Evolutionary conservation across 2,113 vertebrate genomes (phyloP).

Genomic region (Rallus limicola): DNA sequence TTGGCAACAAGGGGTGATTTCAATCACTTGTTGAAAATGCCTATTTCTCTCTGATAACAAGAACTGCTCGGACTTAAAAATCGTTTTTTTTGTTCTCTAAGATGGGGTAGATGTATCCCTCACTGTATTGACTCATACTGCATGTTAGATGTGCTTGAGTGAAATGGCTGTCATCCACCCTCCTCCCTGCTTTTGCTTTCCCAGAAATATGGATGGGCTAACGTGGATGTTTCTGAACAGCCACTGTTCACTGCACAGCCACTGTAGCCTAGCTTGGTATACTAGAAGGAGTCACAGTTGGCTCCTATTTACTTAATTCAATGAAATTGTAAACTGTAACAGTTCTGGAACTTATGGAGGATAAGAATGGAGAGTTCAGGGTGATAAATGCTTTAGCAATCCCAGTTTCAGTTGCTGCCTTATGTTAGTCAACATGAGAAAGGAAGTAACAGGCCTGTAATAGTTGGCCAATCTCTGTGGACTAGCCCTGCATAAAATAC

Average conservation of each 20-base stretch:
- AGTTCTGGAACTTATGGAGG: background rate
- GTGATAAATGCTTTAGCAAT: background rate
- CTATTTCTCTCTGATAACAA: background rate
- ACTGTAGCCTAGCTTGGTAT: background rate
- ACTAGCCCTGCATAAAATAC: background rate
- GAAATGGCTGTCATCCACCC: background rate
- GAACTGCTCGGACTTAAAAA: background rate
- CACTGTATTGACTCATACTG: background rate
- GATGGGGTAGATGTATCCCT: background rate
- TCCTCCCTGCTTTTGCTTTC: background rate
- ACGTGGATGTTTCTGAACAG: background rate
- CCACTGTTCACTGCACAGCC: background rate
- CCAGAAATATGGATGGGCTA: background rate
- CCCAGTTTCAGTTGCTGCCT: background rate
- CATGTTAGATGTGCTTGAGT: background rate
- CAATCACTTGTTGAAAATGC: background rate
- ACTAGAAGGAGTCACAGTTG: background rate
- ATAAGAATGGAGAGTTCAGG: background rate
- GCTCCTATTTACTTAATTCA: background rate
- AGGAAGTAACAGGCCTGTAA: background rate
- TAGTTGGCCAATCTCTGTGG: background rate
- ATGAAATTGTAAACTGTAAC: background rate
- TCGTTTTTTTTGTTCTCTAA: background rate
- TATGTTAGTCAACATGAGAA: background rate
- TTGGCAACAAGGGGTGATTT: background rate